phyloP scores from a whole-genome alignment of 2,797 vertebrate species.

The Acanthiza pusilla region DNA sequence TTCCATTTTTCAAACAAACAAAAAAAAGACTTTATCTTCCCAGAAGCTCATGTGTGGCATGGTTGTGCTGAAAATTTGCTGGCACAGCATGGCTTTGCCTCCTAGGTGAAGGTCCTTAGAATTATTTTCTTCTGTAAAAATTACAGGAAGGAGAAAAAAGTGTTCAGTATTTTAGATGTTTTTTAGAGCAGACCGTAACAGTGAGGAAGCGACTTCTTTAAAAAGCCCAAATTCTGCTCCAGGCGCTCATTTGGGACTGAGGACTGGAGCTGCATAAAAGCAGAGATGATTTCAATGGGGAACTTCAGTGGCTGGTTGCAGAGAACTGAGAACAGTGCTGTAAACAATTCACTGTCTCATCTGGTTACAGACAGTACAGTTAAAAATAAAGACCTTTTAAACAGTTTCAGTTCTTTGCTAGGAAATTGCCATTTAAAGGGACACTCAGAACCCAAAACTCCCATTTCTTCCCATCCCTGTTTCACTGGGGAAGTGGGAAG shows the following conservation, averaged over 20 bases:
- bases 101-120: background rate
- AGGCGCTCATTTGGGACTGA: background rate
- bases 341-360: background rate
- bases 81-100: background rate
- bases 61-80: background rate
- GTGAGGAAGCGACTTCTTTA: background rate
- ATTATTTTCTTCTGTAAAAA: background rate
- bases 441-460: background rate
- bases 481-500: background rate
- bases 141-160: background rate
- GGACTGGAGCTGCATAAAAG: background rate
- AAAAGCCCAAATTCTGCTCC: background rate
- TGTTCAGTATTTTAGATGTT: background rate
- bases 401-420: background rate
- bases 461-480: background rate
- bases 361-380: background rate
- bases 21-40: background rate
- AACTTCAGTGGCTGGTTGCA: background rate
- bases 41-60: rapidly evolving
- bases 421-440: background rate
- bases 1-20: background rate
- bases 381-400: background rate
- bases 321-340: slow-evolving; percentile 6
- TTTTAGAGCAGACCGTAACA: background rate
- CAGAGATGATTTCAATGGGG: background rate